Evolutionary conservation across 2,888 invertebrate species (phyloP), one percentile per base, ranked within the genome.

Genomic region (Azorinus chamasolen): DNA sequence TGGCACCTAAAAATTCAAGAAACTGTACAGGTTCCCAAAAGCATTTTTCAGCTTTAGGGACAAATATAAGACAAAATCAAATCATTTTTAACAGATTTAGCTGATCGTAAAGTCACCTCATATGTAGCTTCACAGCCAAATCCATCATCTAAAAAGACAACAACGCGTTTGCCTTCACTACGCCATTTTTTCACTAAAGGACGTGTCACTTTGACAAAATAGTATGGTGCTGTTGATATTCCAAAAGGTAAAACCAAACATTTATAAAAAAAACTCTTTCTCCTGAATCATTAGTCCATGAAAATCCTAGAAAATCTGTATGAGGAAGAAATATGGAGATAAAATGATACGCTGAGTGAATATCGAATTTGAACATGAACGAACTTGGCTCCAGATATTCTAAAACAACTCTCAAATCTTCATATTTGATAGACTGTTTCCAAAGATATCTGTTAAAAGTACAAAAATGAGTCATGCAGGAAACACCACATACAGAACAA

Each of bases 211-310:
- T 66, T 55, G 3, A 48, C 48, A 48, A 22, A 66, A 27, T 57
- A n/a, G 32, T 16, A 66, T 48, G 53, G 32, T 1, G 70, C 63
- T 20, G 46, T 25, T 1, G 27, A 25, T 6, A 63, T 41, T 24
- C 70, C 70, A 63, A 63, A 71, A 2, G 70, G 63, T 55, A 63
- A 41, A 24, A 71, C 63, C 6, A 54, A 1, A 25, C 62, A 70
- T 43, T 62, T 64, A 27, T 43, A 70, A 51, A 45, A 54, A n/a
- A 32, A 32, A 32, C 32, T 32, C 32, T 32, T 32, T 32, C 32
- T 32, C 32, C 32, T 6, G 32, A 4, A 32, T 32, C 32, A 32
- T 32, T 32, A 32, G 32, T 32, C 4, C 32, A 32, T 32, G 32
- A 32, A 32, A 32, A 4, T 10, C 10, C 32, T 32, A 32, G 5